Evolutionary conservation across 2,888 invertebrate species (phyloP).

Genomic region (Drosophila ustulata): DNA sequence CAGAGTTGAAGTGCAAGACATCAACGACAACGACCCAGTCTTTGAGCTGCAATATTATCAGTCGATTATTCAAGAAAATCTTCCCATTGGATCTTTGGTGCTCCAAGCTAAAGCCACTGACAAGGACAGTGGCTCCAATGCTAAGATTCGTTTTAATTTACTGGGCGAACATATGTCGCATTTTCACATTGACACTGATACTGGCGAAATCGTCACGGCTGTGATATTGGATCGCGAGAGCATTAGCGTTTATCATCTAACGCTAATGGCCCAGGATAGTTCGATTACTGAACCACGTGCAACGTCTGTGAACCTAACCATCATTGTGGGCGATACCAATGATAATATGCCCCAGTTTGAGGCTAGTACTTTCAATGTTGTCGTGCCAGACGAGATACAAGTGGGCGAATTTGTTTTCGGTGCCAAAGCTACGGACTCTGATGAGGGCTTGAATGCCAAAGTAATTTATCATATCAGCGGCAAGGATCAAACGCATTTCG

Average conservation of each 20-base stretch:
- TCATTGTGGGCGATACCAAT: constrained; percentile 92
- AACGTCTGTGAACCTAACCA: constrained; percentile 93
- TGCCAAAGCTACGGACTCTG: constrained; percentile 93
- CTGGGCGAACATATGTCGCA: constrained; percentile 92
- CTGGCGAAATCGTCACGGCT: constrained; percentile 92
- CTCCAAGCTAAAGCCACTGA: constrained; percentile 92
- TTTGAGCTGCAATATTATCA: constrained; percentile 93
- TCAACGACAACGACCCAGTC: constrained; percentile 96
- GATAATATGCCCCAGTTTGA: constrained; percentile 94
- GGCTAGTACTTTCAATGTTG: constrained; percentile 90
- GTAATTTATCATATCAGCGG: constrained; percentile 92
- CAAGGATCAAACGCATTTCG: constrained; percentile 91
- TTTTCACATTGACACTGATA: constrained; percentile 91
- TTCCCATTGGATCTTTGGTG: constrained; percentile 91
- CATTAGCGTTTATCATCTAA: constrained; percentile 90
- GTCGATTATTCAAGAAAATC: constrained; percentile 93
- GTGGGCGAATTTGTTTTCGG: constrained; percentile 95
- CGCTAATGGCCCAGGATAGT: constrained; percentile 94
- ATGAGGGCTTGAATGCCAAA: constrained; percentile 92
- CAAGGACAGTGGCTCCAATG: constrained; percentile 93
- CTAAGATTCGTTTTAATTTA: constrained; percentile 93
- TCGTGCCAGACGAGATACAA: constrained; percentile 92
- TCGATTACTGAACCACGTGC: constrained; percentile 94
- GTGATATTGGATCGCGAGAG: constrained; percentile 92
- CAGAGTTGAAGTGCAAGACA: constrained; percentile 95